Conservation (phyloP, 2,888 invertebrate species). For the Mesoligia furuncula region DNA sequence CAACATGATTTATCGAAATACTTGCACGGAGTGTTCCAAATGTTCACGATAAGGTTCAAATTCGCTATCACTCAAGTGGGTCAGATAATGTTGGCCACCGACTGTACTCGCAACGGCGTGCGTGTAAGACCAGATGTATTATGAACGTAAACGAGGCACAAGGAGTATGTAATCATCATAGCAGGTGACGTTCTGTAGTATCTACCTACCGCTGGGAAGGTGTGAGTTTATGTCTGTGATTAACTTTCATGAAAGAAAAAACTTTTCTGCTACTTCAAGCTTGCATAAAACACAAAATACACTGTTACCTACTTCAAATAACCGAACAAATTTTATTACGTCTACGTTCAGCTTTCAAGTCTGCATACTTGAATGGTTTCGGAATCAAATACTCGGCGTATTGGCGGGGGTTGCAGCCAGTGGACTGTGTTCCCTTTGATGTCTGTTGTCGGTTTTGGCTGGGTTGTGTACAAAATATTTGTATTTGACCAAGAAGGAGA, state of each 20-base stretch:
- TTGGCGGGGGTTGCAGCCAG: constrained; percentile 12
- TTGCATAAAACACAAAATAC: background rate
- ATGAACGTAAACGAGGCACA: too few species aligned
- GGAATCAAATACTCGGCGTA: constrained; percentile 47
- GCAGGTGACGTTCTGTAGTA: too few species aligned
- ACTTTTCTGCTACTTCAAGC: background rate
- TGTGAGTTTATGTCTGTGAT: too few species aligned
- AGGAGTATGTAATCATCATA: too few species aligned
- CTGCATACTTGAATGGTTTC: constrained; percentile 44
- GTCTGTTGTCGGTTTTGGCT: background rate
- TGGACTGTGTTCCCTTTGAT: constrained; percentile 48
- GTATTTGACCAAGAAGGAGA: background rate
- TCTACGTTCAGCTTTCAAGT: constrained; percentile 22
- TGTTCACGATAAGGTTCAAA: too few species aligned
- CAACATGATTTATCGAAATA: too few species aligned
- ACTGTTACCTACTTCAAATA: constrained; percentile 2
- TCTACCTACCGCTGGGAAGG: too few species aligned
- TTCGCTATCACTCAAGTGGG: too few species aligned
- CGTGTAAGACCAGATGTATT: too few species aligned
- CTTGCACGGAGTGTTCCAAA: too few species aligned
- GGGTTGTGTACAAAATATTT: constrained; percentile 12
- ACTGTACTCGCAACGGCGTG: too few species aligned
- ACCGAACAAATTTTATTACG: constrained; percentile 35
- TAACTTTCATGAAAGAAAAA: background rate
- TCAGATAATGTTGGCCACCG: too few species aligned